Percentiles rank a stretch among this genome's conserved stretches.
Evolutionary conservation across 2,113 vertebrate genomes (phyloP).

Genomic region (Dipodomys spectabilis): DNA sequence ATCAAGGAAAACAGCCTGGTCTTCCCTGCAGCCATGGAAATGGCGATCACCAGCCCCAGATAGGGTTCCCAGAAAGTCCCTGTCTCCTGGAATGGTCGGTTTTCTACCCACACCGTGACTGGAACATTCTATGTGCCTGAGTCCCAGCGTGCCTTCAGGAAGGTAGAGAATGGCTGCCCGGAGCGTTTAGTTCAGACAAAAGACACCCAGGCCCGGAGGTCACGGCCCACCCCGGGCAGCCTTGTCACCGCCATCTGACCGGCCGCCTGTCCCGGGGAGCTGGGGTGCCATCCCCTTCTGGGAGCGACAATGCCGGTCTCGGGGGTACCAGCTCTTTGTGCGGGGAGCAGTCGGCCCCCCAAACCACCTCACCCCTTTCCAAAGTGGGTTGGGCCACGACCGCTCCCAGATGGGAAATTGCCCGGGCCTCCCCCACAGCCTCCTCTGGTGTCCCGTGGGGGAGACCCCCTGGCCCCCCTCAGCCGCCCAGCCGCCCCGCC

Average conservation of each 20-base stretch:
- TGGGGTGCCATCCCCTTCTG: accelerated
- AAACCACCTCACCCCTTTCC: neutral
- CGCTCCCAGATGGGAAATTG: neutral
- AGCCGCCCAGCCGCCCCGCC: too few relatives aligned
- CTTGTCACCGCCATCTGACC: neutral
- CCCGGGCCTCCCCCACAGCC: neutral
- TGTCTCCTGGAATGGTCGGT: neutral
- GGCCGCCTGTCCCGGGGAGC: accelerated
- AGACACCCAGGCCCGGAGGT: neutral
- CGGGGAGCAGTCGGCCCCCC: neutral
- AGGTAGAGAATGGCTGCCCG: accelerated
- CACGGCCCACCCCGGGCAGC: too few relatives aligned
- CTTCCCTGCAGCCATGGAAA: neutral
- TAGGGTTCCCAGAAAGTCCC: neutral
- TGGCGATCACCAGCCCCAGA: neutral
- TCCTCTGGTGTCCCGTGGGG: neutral
- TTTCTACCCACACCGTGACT: accelerated
- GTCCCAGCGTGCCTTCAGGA: neutral
- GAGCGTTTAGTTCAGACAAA: neutral
- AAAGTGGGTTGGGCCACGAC: neutral
- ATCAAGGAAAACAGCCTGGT: neutral
- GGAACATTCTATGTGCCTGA: accelerated
- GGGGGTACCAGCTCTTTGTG: accelerated
- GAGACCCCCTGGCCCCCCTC: neutral
- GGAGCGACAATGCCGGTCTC: accelerated